Base-by-base conservation (phyloP, 2,113 vertebrate genomes). In the Poecilia latipinna region DNA sequence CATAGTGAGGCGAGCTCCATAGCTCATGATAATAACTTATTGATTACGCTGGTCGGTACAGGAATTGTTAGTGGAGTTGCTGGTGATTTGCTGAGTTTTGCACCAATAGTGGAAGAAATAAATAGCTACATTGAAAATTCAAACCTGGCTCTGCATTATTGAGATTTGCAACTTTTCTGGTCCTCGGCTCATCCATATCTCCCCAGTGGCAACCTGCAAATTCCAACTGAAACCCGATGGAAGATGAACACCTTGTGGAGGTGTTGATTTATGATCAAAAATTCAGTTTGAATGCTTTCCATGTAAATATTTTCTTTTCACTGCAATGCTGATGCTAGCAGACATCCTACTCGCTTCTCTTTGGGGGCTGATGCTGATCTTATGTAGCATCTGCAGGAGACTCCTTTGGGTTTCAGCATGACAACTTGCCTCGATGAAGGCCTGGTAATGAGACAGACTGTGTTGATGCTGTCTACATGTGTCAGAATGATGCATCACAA, bases 391-490 rank as follows among this genome's bases (percentile, higher is more conserved):
- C 89, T 89, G 86, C 81, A 80, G 70, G 22, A 69, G 78, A 75
- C 79, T 92, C 91, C 84, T 91, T 77, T 84, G 89, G 85, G 87
- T 86, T 86, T 88, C 82, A 78, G 70, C 78, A 70, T 90, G 92
- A 93, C 91, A 92, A 88, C 91, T 79, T 86, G 86, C 91, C 89
- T 92, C 81, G 77, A 74, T 70, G 70, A 83, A 78, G 89, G 82
- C 84, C 79, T 74, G 80, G 85, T 93, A 93, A 93, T 93, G 91
- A 93, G 90, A 90, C 73, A 73, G 84, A 82, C 78, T 80, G 86
- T 88, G 88, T 89, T 91, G 73, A 72, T 87, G 84, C 85, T 89
- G 88, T 88, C 87, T 83, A 80, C 82, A 81, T 28, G 84, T 89
- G 88, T 91, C 91, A 86, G 72, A 76, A 84, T 80, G 73, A 85